These are phyloP conservation scores for Epizoanthus scotinus DNA, from an alignment of 92 coral and sea anemone species.

Conservation along the genomic window DNA sequence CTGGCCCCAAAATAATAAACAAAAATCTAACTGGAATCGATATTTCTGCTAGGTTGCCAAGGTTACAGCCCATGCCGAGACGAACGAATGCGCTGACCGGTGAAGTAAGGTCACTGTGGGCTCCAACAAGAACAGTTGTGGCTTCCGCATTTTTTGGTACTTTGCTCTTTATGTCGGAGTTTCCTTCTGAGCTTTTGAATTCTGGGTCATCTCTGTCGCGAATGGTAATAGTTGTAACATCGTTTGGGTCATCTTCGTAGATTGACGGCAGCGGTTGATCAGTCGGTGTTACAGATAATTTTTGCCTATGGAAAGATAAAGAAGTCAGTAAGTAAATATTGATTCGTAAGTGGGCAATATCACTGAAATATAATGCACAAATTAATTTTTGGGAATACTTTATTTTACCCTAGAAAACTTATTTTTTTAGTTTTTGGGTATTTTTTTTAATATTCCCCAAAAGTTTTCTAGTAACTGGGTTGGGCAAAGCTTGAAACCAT, in stretches of 20 bases:
- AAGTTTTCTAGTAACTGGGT: too few species aligned
- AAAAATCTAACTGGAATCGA: conserved; percentile 86
- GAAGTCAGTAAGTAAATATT: neutral
- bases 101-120: conserved; percentile 57
- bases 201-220: conserved; percentile 9
- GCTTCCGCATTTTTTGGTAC: conserved; percentile 87
- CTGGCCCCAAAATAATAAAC: conserved; percentile 86
- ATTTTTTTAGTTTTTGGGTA: too few species aligned
- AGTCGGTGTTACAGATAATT: neutral
- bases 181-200: conserved; percentile 15
- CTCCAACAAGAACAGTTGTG: conserved; percentile 93
- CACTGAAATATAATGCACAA: too few species aligned
- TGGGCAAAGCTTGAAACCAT: too few species aligned
- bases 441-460: too few species aligned
- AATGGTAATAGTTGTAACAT: conserved; percentile 1
- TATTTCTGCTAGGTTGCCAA: conserved; percentile 91
- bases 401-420: too few species aligned
- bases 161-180: conserved; percentile 62
- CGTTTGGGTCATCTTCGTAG: neutral
- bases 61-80: conserved; percentile 79
- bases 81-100: conserved; percentile 84
- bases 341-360: too few species aligned
- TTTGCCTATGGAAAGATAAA: neutral
- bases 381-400: too few species aligned
- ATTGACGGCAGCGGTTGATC: neutral